Conservation (phyloP, 1,140 invertebrate genomes). For the Bradynema listronoti region DNA sequence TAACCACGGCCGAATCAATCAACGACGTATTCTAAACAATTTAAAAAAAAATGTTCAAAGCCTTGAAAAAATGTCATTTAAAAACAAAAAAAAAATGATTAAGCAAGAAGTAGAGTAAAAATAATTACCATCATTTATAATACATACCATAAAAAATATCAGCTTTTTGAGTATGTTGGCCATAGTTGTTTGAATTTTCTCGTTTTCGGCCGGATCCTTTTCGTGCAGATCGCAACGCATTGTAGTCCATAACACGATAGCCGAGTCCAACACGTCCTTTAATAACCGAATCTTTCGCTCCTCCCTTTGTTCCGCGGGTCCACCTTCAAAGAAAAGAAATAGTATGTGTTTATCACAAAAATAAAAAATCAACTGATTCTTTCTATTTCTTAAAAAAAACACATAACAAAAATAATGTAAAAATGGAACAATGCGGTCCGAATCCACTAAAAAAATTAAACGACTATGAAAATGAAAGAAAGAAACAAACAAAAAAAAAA, state of each 20-base stretch:
- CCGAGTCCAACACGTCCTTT: conserved; percentile 24
- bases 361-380: conserved; percentile 5
- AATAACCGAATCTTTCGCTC: conserved; percentile 13
- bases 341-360: too few species aligned
- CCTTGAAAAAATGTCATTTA: too few species aligned
- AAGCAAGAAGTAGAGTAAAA: neutral
- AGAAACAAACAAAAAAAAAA: too few species aligned
- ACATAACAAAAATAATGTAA: too few species aligned
- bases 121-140: too few species aligned
- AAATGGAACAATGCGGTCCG: too few species aligned
- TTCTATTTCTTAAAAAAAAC: too few species aligned
- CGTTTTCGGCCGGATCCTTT: conserved; percentile 6
- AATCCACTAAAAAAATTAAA: too few species aligned
- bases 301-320: too few species aligned
- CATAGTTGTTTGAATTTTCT: conserved; percentile 9
- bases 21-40: conserved; percentile 7
- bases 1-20: conserved; percentile 21
- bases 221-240: conserved; percentile 22
- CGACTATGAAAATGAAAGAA: too few species aligned
- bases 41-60: neutral
- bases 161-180: conserved; percentile 15
- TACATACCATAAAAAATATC: conserved; percentile 11
- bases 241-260: conserved; percentile 21
- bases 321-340: conserved; percentile 18
- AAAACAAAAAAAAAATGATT: neutral